phyloP scores from a whole-genome alignment of 2,888 invertebrate species.

The Thymelicus acteon region DNA sequence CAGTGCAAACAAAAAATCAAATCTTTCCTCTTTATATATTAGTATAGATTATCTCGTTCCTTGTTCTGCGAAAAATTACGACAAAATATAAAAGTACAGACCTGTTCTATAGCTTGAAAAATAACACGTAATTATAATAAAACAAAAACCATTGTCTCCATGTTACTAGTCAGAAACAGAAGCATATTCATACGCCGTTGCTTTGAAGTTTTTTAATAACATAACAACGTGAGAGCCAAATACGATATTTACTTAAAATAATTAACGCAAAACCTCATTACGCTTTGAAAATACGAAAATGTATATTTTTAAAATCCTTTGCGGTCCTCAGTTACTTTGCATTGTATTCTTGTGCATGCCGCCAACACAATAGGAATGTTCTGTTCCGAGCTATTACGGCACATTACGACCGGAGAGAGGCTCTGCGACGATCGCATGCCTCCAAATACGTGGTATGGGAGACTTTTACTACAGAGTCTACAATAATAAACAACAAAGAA shows the following conservation, averaged over 20 bases:
- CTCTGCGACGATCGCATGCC: conserved; percentile 2
- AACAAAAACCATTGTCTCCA: not conserved
- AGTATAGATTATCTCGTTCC: no score
- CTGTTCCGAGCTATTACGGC: conserved; percentile 17
- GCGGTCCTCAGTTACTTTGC: conserved; percentile 2
- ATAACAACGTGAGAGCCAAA: not conserved
- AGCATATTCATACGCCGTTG: not conserved
- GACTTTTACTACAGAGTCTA: not conserved
- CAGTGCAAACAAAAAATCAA: no score
- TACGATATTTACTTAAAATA: conserved; percentile 9
- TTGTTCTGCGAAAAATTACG: no score
- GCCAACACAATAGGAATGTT: conserved; percentile 5
- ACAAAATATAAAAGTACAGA: no score
- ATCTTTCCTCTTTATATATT: no score
- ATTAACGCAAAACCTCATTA: conserved; percentile 12
- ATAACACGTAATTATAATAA: not conserved
- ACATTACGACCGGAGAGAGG: conserved; percentile 15
- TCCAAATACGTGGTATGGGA: not conserved
- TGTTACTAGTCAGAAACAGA: not conserved
- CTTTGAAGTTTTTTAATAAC: conserved; percentile 3
- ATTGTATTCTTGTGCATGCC: conserved; percentile 11
- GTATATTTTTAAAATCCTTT: conserved; percentile 2
- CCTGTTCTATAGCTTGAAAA: no score
- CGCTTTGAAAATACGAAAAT: conserved; percentile 7
- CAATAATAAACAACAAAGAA: not conserved